phyloP scores from a whole-genome alignment of 2,888 invertebrate species.

The Drosophila mulleri region DNA sequence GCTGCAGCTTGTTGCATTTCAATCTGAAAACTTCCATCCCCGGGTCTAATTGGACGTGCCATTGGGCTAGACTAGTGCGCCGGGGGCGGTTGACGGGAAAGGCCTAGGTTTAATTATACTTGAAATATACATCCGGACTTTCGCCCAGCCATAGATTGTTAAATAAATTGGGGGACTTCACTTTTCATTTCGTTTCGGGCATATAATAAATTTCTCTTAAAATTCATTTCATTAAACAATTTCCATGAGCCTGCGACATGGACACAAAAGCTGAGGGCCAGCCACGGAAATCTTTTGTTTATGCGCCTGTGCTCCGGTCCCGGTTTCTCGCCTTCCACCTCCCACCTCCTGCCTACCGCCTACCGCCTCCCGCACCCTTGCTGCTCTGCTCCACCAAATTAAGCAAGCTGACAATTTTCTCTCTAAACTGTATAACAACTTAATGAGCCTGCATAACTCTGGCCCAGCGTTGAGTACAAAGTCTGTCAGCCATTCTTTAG shows the following conservation, averaged over 20 bases:
- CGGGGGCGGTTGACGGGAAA: conserved; percentile 34
- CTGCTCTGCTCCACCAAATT: conserved; percentile 63
- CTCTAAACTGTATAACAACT: conserved; percentile 82
- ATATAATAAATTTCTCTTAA: conserved; percentile 77
- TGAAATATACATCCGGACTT: conserved; percentile 61
- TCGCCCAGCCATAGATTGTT: conserved; percentile 27
- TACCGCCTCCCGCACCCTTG: not conserved
- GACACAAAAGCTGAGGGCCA: conserved; percentile 44
- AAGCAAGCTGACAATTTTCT: conserved; percentile 82
- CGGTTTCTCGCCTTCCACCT: not conserved
- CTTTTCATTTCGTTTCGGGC: conserved; percentile 77
- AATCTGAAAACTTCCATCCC: conserved; percentile 27
- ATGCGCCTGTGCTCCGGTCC: conserved; percentile 44
- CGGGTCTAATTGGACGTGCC: conserved; percentile 47
- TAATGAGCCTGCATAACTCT: conserved; percentile 82
- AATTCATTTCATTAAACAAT: conserved; percentile 80
- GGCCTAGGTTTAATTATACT: conserved; percentile 66
- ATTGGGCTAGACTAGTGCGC: conserved; percentile 29
- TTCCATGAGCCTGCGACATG: conserved; percentile 57
- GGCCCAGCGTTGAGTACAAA: conserved; percentile 52
- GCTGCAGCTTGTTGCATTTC: conserved; percentile 24
- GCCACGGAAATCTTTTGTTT: conserved; percentile 79
- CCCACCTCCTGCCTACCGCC: not conserved
- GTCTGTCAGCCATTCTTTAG: conserved; percentile 30
- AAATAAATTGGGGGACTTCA: conserved; percentile 55